These are phyloP conservation scores for Brachionus rotundiformis DNA, from an alignment of 1,140 invertebrate species.

Conservation along the genomic window DNA sequence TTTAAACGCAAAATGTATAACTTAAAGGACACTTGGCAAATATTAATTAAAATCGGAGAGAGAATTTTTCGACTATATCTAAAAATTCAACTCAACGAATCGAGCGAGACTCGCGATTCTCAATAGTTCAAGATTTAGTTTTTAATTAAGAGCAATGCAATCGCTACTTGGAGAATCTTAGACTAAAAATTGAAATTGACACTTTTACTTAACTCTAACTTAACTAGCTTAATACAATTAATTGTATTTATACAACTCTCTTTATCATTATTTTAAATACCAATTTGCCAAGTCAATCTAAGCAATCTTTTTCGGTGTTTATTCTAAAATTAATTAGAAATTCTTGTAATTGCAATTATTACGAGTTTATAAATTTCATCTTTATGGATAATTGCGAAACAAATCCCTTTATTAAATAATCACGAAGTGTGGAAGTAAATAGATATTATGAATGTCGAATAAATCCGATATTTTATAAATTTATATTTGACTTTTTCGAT, in stretches of 20 bases:
- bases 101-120: not conserved
- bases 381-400: conserved; percentile 26
- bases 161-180: conserved; percentile 10
- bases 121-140: conserved; percentile 29
- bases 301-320: conserved; percentile 32
- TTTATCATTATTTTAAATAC: conserved; percentile 46
- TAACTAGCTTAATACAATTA: conserved; percentile 47
- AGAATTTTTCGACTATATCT: not conserved
- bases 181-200: conserved; percentile 47
- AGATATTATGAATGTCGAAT: not conserved
- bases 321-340: conserved; percentile 46
- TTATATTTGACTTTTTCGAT: not conserved
- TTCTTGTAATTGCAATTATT: conserved; percentile 47
- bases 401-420: conserved; percentile 25
- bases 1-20: conserved; percentile 41
- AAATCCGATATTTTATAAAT: not conserved
- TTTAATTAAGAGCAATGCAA: conserved; percentile 46
- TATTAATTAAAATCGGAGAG: conserved; percentile 39
- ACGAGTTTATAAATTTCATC: conserved; percentile 41
- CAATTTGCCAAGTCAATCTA: conserved; percentile 42
- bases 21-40: conserved; percentile 46
- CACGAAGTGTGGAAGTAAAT: not conserved
- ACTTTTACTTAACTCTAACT: conserved; percentile 26
- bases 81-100: conserved; percentile 2
- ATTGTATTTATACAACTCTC: conserved; percentile 44